A percentile compares a stretch with the other conserved stretches of the same genome.
These are phyloP conservation scores for Phymastichus coffea DNA, from an alignment of 1,140 invertebrate genomes.

Conservation along the genomic window DNA sequence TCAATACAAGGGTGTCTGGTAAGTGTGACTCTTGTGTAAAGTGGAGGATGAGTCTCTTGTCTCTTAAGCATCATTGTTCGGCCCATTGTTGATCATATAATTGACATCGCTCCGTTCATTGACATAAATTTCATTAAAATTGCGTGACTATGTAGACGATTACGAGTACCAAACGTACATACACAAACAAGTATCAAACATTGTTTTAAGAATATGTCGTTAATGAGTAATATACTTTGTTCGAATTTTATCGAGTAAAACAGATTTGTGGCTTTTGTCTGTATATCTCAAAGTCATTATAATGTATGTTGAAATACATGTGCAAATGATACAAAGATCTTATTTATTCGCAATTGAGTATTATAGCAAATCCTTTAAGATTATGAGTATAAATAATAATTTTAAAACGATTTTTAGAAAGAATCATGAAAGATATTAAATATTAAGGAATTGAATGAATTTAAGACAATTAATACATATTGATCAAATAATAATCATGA, in stretches of 20 bases:
- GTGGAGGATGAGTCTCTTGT: conserved; percentile 12
- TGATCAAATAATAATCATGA: conserved; percentile 14
- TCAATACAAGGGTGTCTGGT: conserved; percentile 7
- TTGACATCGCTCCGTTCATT: conserved; percentile 19
- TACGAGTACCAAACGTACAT: conserved; percentile 13
- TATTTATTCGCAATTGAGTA: conserved; percentile 11
- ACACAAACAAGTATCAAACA: conserved; percentile 2
- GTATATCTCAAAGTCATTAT: conserved; percentile 25
- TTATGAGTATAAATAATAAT: conserved; percentile 5
- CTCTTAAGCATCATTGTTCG: conserved; percentile 23
- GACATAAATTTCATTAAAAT: conserved; percentile 17
- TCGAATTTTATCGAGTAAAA: conserved; percentile 31
- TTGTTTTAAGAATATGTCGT: conserved; percentile 16
- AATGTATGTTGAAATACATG: conserved; percentile 28
- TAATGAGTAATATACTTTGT: too few relatives aligned
- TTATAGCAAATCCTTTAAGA: conserved; percentile 9
- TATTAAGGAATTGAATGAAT: conserved; percentile 11
- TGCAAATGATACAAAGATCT: conserved; percentile 21
- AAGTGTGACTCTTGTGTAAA: conserved; percentile 15
- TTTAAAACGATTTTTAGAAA: background rate
- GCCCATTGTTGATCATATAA: conserved; percentile 20
- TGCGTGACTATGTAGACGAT: conserved; percentile 21
- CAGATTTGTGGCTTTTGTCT: conserved; percentile 19
- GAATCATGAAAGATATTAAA: background rate
- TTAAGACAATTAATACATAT: background rate